phyloP scores from a whole-genome alignment of 2,888 invertebrate species.

The Ophion obscuratus region DNA sequence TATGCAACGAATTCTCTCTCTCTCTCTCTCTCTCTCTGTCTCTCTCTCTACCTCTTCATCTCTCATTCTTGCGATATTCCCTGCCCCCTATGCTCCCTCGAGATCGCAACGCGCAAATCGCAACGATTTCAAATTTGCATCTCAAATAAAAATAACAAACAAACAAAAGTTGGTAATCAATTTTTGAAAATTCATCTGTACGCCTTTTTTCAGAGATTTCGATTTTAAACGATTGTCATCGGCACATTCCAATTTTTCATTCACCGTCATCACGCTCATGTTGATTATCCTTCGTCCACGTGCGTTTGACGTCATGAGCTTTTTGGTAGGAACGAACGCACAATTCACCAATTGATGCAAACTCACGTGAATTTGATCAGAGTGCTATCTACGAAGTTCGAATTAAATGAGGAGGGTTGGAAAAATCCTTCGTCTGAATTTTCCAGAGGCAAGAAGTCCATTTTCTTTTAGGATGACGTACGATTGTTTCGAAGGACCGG shows the following conservation, averaged over 20 bases:
- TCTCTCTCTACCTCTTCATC: background rate
- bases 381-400: too few species aligned
- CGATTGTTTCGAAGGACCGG: slow-evolving; percentile 48
- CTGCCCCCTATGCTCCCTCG: background rate
- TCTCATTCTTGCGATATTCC: slow-evolving; percentile 19
- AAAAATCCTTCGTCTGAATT: too few species aligned
- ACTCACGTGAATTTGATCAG: slow-evolving; percentile 14
- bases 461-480: too few species aligned
- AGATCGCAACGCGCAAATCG: slow-evolving; percentile 3
- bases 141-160: background rate
- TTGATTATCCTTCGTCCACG: background rate
- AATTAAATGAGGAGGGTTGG: too few species aligned
- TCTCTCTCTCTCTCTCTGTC: slow-evolving; percentile 25
- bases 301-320: background rate
- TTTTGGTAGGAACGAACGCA: slow-evolving; percentile 20
- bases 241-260: too few species aligned
- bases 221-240: too few species aligned
- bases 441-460: too few species aligned
- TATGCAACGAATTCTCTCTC: slow-evolving; percentile 60
- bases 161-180: too few species aligned
- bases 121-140: background rate
- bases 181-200: too few species aligned
- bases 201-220: too few species aligned
- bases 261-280: too few species aligned
- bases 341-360: background rate